Evolutionary conservation across 2,113 vertebrate genomes (phyloP).

Genomic region (Megaceryle maxima): DNA sequence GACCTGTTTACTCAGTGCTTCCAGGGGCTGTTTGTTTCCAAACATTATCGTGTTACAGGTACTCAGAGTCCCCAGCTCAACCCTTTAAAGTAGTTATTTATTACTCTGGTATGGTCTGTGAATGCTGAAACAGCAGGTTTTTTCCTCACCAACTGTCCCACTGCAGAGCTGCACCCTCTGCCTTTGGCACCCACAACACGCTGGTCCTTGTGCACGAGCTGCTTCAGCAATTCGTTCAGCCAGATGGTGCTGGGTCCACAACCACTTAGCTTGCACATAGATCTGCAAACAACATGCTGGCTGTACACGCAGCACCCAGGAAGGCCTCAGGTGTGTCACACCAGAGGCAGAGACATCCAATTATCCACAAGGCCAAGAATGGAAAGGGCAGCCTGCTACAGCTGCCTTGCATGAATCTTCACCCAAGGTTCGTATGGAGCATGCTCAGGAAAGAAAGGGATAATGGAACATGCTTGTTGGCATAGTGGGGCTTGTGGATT

Average conservation of each 20-base stretch:
- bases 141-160: background rate
- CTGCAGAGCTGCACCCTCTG: background rate
- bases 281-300: background rate
- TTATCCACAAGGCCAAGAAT: background rate
- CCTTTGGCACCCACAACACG: background rate
- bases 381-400: background rate
- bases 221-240: background rate
- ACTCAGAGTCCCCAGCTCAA: constrained; percentile 7
- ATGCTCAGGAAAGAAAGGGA: background rate
- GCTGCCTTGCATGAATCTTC: background rate
- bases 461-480: background rate
- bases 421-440: background rate
- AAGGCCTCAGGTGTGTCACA: background rate
- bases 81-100: constrained; percentile 40
- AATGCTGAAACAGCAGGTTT: background rate
- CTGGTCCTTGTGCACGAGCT: background rate
- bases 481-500: background rate
- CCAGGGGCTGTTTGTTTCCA: background rate
- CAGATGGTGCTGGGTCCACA: background rate
- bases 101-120: constrained; percentile 9
- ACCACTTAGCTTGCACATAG: background rate
- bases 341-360: background rate
- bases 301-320: background rate
- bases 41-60: constrained; percentile 1
- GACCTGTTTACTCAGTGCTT: constrained; percentile 42